Conservation (phyloP, 2,797 vertebrate species). For the Falco concolor region DNA sequence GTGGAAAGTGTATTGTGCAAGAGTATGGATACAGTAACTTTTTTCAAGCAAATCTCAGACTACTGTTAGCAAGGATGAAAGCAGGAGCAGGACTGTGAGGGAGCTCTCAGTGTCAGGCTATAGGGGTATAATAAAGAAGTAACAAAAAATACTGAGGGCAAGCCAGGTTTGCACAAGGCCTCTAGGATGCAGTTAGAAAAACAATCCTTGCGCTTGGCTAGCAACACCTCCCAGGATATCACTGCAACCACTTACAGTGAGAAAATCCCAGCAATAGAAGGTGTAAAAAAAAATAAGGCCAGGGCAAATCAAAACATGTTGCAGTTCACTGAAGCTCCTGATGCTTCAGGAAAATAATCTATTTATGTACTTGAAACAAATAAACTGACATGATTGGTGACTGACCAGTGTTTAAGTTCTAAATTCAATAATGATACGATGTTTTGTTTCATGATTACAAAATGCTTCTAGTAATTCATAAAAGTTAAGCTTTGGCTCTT, state of each 20-base stretch:
- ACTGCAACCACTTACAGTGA: not conserved
- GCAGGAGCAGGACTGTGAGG: not conserved
- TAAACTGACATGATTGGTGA: not conserved
- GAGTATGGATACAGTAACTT: not conserved
- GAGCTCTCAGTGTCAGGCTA: not conserved
- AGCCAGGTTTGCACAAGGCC: not conserved
- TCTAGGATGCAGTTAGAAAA: not conserved
- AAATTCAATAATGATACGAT: not conserved
- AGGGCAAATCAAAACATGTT: not conserved
- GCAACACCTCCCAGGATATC: not conserved
- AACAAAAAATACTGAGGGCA: not conserved
- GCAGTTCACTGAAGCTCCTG: not conserved
- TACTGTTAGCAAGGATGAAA: not conserved
- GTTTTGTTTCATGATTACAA: conserved; percentile 28
- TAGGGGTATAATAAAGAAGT: not conserved
- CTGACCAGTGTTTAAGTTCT: not conserved
- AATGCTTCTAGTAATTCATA: conserved; percentile 12
- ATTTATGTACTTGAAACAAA: conserved; percentile 10
- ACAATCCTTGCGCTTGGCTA: not conserved
- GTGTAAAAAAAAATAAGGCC: not conserved
- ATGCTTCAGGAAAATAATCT: not conserved
- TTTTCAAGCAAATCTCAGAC: not conserved
- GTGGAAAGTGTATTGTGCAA: not conserved
- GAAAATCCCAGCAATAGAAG: not conserved
- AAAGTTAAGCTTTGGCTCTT: conserved; percentile 18